Evolutionary conservation across 2,797 vertebrate genomes (phyloP).

Genomic region (Xyrichtys novacula): DNA sequence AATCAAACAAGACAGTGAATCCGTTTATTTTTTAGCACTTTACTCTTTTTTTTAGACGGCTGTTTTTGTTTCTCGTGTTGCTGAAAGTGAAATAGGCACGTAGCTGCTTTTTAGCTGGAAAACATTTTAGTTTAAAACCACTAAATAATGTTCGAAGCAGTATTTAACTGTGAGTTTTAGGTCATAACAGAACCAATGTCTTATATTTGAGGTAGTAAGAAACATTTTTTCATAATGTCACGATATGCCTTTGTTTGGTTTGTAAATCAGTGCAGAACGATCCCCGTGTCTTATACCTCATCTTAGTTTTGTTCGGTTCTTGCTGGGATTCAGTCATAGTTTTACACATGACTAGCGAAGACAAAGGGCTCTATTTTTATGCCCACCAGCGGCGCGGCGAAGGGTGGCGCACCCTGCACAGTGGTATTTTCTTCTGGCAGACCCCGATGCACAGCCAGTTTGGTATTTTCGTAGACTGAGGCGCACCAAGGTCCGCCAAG

Average conservation of each 20-base stretch:
- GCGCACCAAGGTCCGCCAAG: no score
- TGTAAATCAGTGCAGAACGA: constrained; percentile 24
- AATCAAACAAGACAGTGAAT: background rate
- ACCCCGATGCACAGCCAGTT: no score
- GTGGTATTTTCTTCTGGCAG: no score
- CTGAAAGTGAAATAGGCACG: constrained; percentile 12
- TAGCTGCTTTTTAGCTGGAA: constrained; percentile 44
- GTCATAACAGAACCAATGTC: no score
- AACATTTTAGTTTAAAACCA: constrained; percentile 33
- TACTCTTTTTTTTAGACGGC: constrained; percentile 71
- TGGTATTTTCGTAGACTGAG: no score
- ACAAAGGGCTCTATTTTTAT: no score
- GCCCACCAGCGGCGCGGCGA: no score
- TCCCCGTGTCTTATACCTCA: constrained; percentile 40
- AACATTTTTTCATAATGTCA: constrained; percentile 42
- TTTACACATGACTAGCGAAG: background rate
- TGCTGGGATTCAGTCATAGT: background rate
- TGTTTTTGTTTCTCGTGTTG: constrained; percentile 39
- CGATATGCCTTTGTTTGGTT: constrained; percentile 48
- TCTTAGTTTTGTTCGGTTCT: background rate
- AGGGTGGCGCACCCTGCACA: no score
- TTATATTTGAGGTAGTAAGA: no score
- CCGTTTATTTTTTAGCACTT: constrained; percentile 70
- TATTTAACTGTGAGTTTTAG: constrained; percentile 53
- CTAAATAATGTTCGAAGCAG: constrained; percentile 56